Evolutionary conservation across 2,797 vertebrate species (phyloP), one percentile per base, ranked within the genome.

Genomic region (Geotrypetes seraphini): DNA sequence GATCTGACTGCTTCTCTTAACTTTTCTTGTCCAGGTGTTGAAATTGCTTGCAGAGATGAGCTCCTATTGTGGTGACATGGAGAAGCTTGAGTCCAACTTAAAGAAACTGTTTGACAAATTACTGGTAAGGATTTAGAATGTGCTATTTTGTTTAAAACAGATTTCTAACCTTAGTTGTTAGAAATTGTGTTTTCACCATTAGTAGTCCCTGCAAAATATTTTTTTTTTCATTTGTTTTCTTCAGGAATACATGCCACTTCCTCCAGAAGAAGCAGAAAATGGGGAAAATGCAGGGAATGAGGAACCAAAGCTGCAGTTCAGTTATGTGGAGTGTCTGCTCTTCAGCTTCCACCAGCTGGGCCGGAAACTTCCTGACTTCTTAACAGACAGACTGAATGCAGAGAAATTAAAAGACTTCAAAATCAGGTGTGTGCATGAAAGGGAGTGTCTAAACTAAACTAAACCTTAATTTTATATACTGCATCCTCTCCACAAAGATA

Each of bases 31-130:
- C 7, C 53, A 99, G 96, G 90, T 99, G 49, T 78, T 99, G 62
- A 99, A 99, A 71, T 81, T 98, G 39, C 64, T 99, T 73, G 96
- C 93, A 24, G 96, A 99, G 69, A 99, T 99, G 96, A 97, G 92
- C 71, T 90, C 91, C 0, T 98, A 81, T 71, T 98, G 93, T 65
- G 96, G 96, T 2, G 96, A 98, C 56, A 98, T 97, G 94, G 96
- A 98, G 28, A 98, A 98, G 57, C 81, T 99, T 50, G 96, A 99
- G 76, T 76, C 86, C 54, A 99, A 98, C 64, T 81, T 99, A 63
- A 91, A 83, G 69, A 96, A 91, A 65, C 72, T 98, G 43, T 99
- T 99, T 54, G 89, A 90, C 61, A 97, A 96, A 59, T 81, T 99
- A 45, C 48, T 97, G 92, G 96, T 99, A 84, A 89, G 85, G 60